These are phyloP conservation scores for Chelon labrosus DNA, from an alignment of 2,797 vertebrate species.

Conservation along the genomic window DNA sequence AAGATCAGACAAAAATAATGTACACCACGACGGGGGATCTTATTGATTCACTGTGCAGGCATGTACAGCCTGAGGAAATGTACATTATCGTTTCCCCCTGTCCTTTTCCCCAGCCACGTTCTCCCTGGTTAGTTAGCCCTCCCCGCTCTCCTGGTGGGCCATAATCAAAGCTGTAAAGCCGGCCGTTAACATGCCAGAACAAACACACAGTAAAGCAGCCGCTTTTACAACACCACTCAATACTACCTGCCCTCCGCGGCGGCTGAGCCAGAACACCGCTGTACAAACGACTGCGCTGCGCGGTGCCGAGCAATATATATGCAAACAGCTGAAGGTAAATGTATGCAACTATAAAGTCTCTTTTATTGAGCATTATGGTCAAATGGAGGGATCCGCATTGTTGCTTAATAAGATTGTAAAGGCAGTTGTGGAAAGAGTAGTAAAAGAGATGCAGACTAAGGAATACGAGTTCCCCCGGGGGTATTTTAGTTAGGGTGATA, in stretches of 20 bases:
- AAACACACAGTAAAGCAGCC: constrained; percentile 78
- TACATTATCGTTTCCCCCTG: constrained; percentile 7
- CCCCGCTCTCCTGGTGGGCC: constrained; percentile 56
- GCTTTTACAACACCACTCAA: constrained; percentile 75
- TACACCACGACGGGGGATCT: neutral
- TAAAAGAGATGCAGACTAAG: constrained; percentile 72
- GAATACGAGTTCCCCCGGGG: constrained; percentile 48
- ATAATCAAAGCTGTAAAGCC: constrained; percentile 74
- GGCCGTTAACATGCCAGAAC: constrained; percentile 79
- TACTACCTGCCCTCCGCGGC: constrained; percentile 66
- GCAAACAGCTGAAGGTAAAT: constrained; percentile 72
- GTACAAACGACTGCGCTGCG: constrained; percentile 54
- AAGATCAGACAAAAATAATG: constrained; percentile 2
- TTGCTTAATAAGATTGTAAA: constrained; percentile 77
- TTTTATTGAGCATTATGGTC: constrained; percentile 77
- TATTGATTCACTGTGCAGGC: constrained; percentile 12
- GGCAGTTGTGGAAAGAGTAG: constrained; percentile 44
- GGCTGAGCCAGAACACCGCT: constrained; percentile 55
- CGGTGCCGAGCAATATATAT: constrained; percentile 64
- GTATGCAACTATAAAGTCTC: constrained; percentile 73
- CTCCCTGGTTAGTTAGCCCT: constrained; percentile 60
- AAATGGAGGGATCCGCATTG: constrained; percentile 64
- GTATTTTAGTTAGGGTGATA: constrained; percentile 44
- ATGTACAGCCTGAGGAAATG: constrained; percentile 26
- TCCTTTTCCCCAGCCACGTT: constrained; percentile 32